Conservation (phyloP, 2,797 vertebrate species). For the Gymnothorax reevesii region DNA sequence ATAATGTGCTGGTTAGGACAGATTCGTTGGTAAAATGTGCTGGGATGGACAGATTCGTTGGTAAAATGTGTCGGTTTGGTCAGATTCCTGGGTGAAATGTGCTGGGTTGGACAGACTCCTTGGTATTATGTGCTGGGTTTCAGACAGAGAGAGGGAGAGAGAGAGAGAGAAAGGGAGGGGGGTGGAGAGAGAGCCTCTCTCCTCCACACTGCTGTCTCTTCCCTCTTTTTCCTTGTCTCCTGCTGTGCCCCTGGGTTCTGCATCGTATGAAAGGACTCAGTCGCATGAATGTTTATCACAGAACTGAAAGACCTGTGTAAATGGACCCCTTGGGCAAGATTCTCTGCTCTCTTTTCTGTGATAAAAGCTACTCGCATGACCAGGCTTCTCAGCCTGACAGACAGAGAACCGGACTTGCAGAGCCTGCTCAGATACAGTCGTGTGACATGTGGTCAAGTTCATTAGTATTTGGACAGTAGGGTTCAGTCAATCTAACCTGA, state of each 20-base stretch:
- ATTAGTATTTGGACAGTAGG: neutral
- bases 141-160: neutral
- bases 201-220: neutral
- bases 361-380: neutral
- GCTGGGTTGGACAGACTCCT: neutral
- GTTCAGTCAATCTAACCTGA: too few relatives aligned
- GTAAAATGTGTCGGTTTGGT: too few relatives aligned
- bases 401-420: too few relatives aligned
- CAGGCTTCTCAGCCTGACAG: neutral
- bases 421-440: neutral
- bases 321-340: neutral
- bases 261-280: too few relatives aligned
- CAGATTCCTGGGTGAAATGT: neutral
- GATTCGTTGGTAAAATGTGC: too few relatives aligned
- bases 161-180: neutral
- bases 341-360: neutral
- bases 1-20: too few relatives aligned
- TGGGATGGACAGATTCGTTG: too few relatives aligned
- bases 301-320: neutral
- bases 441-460: neutral
- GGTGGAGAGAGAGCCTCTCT: neutral
- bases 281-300: too few relatives aligned
- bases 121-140: conserved; percentile 6
- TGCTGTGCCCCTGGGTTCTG: too few relatives aligned
- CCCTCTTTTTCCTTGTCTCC: conserved; percentile 37